A percentile compares a stretch with the other conserved stretches of the same genome.
phyloP scores from a whole-genome alignment of 2,888 invertebrate genomes.

The Apotomis turbidana region DNA sequence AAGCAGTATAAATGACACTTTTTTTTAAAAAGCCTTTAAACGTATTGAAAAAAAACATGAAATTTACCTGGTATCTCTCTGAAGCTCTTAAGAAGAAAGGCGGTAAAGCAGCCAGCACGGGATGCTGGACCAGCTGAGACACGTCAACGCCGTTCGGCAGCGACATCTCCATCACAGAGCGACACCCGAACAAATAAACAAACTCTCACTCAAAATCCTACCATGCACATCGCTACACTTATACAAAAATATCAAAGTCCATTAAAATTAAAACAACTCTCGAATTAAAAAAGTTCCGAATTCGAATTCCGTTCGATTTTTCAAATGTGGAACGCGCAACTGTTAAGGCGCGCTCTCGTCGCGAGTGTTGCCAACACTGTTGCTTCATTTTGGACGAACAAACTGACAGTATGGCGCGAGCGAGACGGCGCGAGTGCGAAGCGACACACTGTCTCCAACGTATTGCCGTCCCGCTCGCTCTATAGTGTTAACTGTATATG shows the following conservation, averaged over 20 bases:
- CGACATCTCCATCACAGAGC: constrained; percentile 86
- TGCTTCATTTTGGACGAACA: constrained; percentile 72
- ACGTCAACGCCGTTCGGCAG: constrained; percentile 94
- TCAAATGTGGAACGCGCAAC: constrained; percentile 51
- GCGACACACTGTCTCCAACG: constrained; percentile 76
- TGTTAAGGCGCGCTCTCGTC: constrained; percentile 63
- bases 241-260: constrained; percentile 25
- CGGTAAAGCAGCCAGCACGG: constrained; percentile 91
- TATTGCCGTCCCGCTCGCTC: constrained; percentile 69
- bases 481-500: constrained; percentile 81
- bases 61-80: constrained; percentile 92
- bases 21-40: background rate
- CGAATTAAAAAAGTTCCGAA: constrained; percentile 38
- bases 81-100: constrained; percentile 95
- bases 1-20: too few relatives aligned
- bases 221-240: constrained; percentile 43
- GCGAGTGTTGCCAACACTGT: constrained; percentile 75
- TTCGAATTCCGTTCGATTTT: constrained; percentile 37
- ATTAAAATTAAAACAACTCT: constrained; percentile 38
- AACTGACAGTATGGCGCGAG: constrained; percentile 68
- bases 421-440: constrained; percentile 65
- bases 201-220: constrained; percentile 43
- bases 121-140: constrained; percentile 93
- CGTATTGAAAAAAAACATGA: background rate
- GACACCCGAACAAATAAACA: constrained; percentile 46